Conservation (phyloP, 2,797 vertebrate species). For the Toxotes lorentzi region DNA sequence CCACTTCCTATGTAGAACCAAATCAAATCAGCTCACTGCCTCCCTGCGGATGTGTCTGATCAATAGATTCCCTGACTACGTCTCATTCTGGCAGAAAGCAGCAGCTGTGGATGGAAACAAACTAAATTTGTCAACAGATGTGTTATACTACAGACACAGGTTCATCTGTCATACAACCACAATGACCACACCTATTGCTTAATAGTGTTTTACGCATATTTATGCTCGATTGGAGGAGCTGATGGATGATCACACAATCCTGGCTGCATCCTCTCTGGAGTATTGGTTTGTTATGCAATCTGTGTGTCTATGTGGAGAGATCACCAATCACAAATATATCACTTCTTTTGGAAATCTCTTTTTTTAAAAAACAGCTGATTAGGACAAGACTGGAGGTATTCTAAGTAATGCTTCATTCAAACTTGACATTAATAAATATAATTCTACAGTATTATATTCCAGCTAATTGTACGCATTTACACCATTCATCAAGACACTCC, state of each 20-base stretch:
- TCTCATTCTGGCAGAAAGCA: constrained; percentile 60
- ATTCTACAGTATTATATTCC: not conserved
- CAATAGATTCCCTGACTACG: constrained; percentile 71
- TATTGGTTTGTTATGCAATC: constrained; percentile 49
- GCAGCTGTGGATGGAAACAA: constrained; percentile 65
- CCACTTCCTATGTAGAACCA: constrained; percentile 79
- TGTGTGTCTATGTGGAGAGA: not conserved
- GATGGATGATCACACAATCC: not conserved
- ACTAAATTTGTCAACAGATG: constrained; percentile 55
- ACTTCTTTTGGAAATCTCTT: constrained; percentile 34
- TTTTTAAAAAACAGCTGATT: not conserved
- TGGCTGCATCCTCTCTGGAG: constrained; percentile 20
- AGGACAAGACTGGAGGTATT: not conserved
- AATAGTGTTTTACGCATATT: constrained; percentile 30
- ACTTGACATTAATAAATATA: not conserved
- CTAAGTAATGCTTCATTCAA: not conserved
- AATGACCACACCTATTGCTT: constrained; percentile 46
- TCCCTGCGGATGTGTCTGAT: constrained; percentile 75
- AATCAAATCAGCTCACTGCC: constrained; percentile 80
- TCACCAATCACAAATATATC: constrained; percentile 2
- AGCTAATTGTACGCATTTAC: constrained; percentile 24
- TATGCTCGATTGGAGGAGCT: constrained; percentile 15
- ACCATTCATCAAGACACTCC: constrained; percentile 15
- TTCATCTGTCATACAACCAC: constrained; percentile 31
- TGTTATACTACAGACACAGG: constrained; percentile 39